Base-by-base conservation (phyloP, 2,113 vertebrate genomes). In the Mesitornis unicolor region DNA sequence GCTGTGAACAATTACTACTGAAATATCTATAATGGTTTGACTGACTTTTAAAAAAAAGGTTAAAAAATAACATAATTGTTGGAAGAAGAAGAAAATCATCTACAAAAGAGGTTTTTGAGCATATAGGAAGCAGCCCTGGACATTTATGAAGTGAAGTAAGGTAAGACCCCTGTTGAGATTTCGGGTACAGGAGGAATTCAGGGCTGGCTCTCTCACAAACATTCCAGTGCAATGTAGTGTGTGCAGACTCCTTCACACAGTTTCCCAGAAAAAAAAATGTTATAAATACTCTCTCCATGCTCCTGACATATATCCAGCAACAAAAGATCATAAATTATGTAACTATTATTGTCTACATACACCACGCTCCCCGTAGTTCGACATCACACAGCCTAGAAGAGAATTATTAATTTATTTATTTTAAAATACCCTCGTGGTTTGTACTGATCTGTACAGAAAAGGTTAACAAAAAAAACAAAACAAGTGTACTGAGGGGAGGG, bases 321-420 rank as follows among this genome's bases (percentile, higher is more conserved):
- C 21, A 93, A 87, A 83, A 47, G 38, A 35, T 3, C 89, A 78
- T 95, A 92, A 97, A 96, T 97, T 97, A 97, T 81, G 95, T 97
- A 97, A 97, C 94, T 90, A 69, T 61, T 80, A 83, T 76, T 45
- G 60, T 56, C 80, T 84, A 73, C 53, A 75, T 33, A 26, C 14
- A 94, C 50, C 57, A 71, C 7, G 6, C 35, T 70, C 19, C 4
- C 48, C 70, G n/a, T 76, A 64, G 80, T 76, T 82, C 42, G 42
- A 94, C 47, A 91, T 65, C 54, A 70, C 12, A 61, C 6, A 36
- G 29, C 10, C 48, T 7, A 26, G 67, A 75, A 85, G 68, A 84
- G 31, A 53, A 53, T 50, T 29, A 13, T 8, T n/a, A n/a, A n/a
- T 16, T 48, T 60, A 50, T 86, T 63, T 69, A 74, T 81, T 47